Percentiles rank a stretch among this genome's conserved stretches.
These are phyloP conservation scores for Acrocera orbiculus DNA, from an alignment of 2,888 invertebrate genomes.

Conservation along the genomic window DNA sequence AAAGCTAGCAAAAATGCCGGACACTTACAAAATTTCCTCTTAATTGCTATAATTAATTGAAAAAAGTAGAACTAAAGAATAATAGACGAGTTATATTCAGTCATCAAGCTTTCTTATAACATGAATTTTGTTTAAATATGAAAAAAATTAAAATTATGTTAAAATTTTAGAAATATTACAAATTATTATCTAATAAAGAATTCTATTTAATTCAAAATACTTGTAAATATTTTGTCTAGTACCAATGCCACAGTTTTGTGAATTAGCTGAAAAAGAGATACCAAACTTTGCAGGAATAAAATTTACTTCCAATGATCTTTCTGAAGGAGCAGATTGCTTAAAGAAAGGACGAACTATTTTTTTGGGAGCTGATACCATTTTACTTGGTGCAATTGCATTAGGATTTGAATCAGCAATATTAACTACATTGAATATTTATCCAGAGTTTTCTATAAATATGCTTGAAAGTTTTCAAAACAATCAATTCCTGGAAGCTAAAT, in stretches of 20 bases:
- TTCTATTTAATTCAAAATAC: too few relatives aligned
- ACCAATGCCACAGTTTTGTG: constrained; percentile 51
- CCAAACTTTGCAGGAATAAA: constrained; percentile 69
- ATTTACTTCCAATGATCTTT: constrained; percentile 55
- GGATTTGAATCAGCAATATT: constrained; percentile 58
- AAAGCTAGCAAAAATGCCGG: too few relatives aligned
- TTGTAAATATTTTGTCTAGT: too few relatives aligned
- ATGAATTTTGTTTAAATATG: too few relatives aligned
- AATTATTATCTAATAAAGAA: too few relatives aligned
- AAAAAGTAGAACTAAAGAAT: too few relatives aligned
- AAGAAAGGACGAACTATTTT: constrained; percentile 38
- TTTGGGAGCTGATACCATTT: constrained; percentile 45
- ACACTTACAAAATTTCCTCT: too few relatives aligned
- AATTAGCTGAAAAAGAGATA: constrained; percentile 40
- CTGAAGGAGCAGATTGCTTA: constrained; percentile 45
- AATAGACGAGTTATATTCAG: too few relatives aligned
- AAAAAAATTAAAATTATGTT: too few relatives aligned
- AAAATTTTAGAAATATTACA: too few relatives aligned
- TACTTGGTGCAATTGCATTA: constrained; percentile 45
- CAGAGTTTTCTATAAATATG: constrained; percentile 39
- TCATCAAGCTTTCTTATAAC: too few relatives aligned
- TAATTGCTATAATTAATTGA: too few relatives aligned
- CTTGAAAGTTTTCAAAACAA: constrained; percentile 29
- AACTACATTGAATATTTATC: constrained; percentile 49
- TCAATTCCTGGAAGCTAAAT: constrained; percentile 5